Percentiles rank a stretch among this genome's conserved stretches.
Conservation (phyloP, 1,140 invertebrate species). For the Neelides sp. region DNA sequence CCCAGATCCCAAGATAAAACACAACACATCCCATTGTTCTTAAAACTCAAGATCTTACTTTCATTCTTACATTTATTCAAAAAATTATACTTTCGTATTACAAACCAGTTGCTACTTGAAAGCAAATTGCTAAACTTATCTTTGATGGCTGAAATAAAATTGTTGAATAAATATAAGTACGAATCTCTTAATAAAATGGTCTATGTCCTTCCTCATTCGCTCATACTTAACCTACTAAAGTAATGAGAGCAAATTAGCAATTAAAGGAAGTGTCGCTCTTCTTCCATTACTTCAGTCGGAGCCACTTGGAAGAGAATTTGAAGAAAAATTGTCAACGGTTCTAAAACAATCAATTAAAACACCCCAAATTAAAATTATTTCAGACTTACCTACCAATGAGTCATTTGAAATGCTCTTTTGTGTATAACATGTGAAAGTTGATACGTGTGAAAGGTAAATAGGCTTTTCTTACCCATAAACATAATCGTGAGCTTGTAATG, state of each 20-base stretch:
- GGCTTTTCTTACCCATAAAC: conserved; percentile 59
- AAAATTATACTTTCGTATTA: not conserved
- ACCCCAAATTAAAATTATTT: too few relatives aligned
- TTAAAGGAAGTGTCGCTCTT: conserved; percentile 29
- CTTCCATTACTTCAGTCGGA: conserved; percentile 50
- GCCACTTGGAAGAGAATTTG: conserved; percentile 83
- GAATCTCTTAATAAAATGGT: too few relatives aligned
- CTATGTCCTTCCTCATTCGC: too few relatives aligned
- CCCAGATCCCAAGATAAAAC: too few relatives aligned
- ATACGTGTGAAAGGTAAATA: too few relatives aligned
- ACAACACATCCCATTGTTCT: not conserved
- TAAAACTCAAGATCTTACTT: not conserved
- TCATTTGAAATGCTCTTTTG: conserved; percentile 1
- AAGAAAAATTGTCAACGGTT: conserved; percentile 74
- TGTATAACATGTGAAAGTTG: conserved; percentile 11
- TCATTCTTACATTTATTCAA: not conserved
- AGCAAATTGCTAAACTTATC: too few relatives aligned
- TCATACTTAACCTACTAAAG: too few relatives aligned
- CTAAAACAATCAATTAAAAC: conserved; percentile 45
- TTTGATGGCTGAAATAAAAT: too few relatives aligned
- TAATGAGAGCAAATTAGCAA: not conserved
- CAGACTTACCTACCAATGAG: conserved; percentile 8
- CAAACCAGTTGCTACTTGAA: not conserved
- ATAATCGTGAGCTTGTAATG: conserved; percentile 66
- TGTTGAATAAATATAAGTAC: too few relatives aligned